These are phyloP conservation scores for Oncorhynchus tshawytscha DNA, from an alignment of 2,113 vertebrate species.

Conservation along the genomic window DNA sequence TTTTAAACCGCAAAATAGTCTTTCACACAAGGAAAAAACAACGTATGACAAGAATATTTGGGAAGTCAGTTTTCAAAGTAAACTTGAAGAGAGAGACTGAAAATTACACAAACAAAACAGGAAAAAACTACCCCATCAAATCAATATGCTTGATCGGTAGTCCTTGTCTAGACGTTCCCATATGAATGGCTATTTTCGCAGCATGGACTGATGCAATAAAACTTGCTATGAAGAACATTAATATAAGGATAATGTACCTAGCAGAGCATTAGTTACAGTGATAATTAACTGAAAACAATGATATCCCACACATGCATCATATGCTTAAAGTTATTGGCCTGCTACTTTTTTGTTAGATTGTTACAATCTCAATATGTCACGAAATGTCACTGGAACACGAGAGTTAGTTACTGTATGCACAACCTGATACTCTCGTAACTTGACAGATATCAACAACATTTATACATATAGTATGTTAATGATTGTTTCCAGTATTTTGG, in stretches of 20 bases:
- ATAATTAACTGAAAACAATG: no score
- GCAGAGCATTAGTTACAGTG: no score
- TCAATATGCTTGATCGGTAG: conserved; percentile 32
- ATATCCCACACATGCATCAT: no score
- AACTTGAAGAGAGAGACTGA: neutral
- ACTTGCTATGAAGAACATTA: neutral
- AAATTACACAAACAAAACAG: neutral
- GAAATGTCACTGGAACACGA: no score
- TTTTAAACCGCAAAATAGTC: no score
- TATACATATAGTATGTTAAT: no score
- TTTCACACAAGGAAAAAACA: no score
- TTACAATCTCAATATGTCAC: no score
- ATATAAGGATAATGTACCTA: conserved; percentile 30
- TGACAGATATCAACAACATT: neutral
- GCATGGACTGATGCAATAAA: neutral
- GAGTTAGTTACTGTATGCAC: neutral
- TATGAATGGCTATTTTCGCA: conserved; percentile 6
- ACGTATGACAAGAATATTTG: no score
- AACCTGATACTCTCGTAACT: conserved; percentile 6
- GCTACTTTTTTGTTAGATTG: no score
- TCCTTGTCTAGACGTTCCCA: conserved; percentile 4
- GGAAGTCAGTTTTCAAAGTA: neutral
- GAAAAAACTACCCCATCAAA: neutral
- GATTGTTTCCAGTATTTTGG: no score
- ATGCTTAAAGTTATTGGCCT: neutral